phyloP scores from a whole-genome alignment of 1,140 invertebrate genomes.

The Thaumatotibia leucotreta region DNA sequence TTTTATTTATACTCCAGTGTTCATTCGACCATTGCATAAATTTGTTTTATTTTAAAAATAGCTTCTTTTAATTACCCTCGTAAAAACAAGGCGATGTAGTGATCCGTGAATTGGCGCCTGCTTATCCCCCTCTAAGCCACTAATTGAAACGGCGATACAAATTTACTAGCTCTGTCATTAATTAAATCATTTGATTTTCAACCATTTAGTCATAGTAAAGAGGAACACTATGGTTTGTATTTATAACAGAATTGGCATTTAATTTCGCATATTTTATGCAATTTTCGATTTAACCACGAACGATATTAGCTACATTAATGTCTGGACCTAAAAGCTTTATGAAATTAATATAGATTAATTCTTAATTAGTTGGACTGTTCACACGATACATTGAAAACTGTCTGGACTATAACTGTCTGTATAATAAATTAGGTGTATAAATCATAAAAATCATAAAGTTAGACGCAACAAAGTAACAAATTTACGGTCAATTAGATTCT shows the following conservation, averaged over 20 bases:
- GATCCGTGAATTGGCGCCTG: background rate
- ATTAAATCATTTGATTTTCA: background rate
- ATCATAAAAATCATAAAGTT: too few species aligned
- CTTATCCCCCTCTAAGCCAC: background rate
- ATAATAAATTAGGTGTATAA: too few species aligned
- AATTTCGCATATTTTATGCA: background rate
- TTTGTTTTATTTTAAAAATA: background rate
- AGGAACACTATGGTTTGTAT: background rate
- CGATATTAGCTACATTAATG: background rate
- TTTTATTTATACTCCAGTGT: too few species aligned
- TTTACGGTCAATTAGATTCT: too few species aligned
- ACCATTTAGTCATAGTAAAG: background rate
- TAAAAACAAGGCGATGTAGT: background rate
- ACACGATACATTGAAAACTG: too few species aligned
- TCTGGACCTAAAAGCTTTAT: background rate
- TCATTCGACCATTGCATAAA: background rate
- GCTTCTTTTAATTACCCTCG: background rate
- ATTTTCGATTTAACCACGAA: background rate
- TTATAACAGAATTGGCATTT: background rate
- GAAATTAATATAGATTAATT: background rate
- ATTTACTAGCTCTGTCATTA: background rate
- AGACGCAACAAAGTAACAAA: too few species aligned
- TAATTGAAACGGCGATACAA: background rate
- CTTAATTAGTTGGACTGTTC: background rate
- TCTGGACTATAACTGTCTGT: too few species aligned